Evolutionary conservation across 2,888 invertebrate species (phyloP).

Genomic region (Physocephala rufipes): DNA sequence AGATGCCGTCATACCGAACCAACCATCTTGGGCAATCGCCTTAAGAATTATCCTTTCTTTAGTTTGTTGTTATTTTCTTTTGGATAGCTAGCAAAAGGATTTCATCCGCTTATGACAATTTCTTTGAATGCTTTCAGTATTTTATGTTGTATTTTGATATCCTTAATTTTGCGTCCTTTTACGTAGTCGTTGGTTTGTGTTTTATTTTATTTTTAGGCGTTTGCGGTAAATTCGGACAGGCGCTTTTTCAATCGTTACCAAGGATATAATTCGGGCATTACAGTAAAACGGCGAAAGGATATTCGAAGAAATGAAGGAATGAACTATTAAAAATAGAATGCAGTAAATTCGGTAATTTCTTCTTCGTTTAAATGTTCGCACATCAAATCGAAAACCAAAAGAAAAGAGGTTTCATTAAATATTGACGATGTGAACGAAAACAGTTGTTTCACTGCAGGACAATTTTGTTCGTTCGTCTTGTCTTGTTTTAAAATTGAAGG

Average conservation of each 20-base stretch:
- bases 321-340: background rate
- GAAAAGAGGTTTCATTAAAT: constrained; percentile 44
- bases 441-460: background rate
- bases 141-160: background rate
- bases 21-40: background rate
- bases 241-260: background rate
- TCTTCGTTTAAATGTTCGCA: constrained; percentile 2
- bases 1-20: background rate
- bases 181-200: background rate
- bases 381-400: background rate
- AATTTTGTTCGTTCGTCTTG: background rate
- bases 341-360: constrained; percentile 3
- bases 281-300: background rate
- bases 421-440: constrained; percentile 54
- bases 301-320: background rate
- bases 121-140: constrained; percentile 6
- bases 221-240: background rate
- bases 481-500: constrained; percentile 17
- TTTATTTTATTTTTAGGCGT: constrained; percentile 9
- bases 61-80: background rate
- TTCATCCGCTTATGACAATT: constrained; percentile 10
- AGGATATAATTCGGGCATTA: background rate
- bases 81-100: background rate
- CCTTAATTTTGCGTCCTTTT: background rate
- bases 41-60: background rate